Conservation (phyloP, 1,140 invertebrate genomes). For the Phocides pigmalion region DNA sequence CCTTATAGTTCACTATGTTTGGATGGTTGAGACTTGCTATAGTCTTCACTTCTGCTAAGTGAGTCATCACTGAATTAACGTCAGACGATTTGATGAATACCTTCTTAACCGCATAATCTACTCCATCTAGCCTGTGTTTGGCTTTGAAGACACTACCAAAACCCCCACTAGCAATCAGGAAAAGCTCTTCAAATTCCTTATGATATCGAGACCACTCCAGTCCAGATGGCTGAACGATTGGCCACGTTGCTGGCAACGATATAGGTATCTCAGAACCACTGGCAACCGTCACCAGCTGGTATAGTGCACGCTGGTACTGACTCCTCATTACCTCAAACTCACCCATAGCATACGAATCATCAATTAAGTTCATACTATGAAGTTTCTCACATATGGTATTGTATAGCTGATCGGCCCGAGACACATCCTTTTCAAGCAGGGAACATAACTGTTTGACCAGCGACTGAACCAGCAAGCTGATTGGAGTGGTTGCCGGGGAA, state of each 20-base stretch:
- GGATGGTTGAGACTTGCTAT: slow-evolving; percentile 91
- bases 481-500: slow-evolving; percentile 76
- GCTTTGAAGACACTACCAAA: slow-evolving; percentile 87
- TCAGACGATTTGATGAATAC: slow-evolving; percentile 87
- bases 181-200: slow-evolving; percentile 90
- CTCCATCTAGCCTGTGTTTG: slow-evolving; percentile 89
- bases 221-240: slow-evolving; percentile 66
- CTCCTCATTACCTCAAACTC: slow-evolving; percentile 87
- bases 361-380: slow-evolving; percentile 87
- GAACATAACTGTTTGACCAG: slow-evolving; percentile 86
- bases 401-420: slow-evolving; percentile 84
- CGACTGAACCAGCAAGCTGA: slow-evolving; percentile 86
- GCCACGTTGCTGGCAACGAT: slow-evolving; percentile 74
- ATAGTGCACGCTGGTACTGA: slow-evolving; percentile 86
- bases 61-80: slow-evolving; percentile 85
- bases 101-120: slow-evolving; percentile 93
- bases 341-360: slow-evolving; percentile 86
- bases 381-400: slow-evolving; percentile 87
- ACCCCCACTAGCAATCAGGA: slow-evolving; percentile 89
- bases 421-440: slow-evolving; percentile 84
- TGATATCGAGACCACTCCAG: slow-evolving; percentile 87
- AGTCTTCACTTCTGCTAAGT: slow-evolving; percentile 91
- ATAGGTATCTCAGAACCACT: slow-evolving; percentile 81
- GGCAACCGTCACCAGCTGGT: slow-evolving; percentile 85
- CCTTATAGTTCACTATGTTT: slow-evolving; percentile 93